phyloP scores from a whole-genome alignment of 2,113 vertebrate species.

The Hippocampus zosterae region DNA sequence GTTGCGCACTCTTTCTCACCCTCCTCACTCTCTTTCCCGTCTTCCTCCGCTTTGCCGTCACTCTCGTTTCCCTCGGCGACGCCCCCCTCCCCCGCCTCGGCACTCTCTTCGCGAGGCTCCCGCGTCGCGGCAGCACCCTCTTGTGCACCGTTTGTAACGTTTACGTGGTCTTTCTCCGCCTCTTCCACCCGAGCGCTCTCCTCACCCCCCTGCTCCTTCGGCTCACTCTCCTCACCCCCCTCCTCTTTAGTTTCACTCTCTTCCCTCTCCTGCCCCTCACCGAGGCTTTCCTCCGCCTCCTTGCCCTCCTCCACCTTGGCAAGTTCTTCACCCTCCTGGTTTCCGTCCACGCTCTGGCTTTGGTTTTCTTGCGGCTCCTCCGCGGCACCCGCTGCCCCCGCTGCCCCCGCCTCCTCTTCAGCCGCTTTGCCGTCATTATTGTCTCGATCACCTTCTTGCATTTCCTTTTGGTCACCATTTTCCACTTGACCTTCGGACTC shows the following conservation, averaged over 20 bases:
- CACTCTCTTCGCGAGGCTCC: background rate
- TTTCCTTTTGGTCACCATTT: background rate
- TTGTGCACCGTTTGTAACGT: background rate
- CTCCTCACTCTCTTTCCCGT: background rate
- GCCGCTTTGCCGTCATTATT: background rate
- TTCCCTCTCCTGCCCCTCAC: background rate
- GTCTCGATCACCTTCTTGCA: background rate
- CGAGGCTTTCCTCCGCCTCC: background rate
- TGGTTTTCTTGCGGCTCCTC: background rate
- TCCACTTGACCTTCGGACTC: background rate
- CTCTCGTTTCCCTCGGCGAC: background rate
- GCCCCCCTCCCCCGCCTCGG: background rate
- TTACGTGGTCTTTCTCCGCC: background rate
- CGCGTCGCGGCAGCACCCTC: background rate
- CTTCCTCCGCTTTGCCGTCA: background rate
- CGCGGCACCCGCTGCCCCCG: background rate
- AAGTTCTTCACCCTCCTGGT: background rate
- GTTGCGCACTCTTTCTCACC: background rate
- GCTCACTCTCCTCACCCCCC: no score
- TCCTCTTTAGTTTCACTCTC: background rate
- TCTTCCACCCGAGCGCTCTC: background rate
- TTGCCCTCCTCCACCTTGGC: background rate
- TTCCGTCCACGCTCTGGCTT: background rate
- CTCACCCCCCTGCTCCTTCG: background rate
- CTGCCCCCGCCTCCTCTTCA: background rate